These are phyloP conservation scores for Clarias batrachus DNA, from an alignment of 2,113 vertebrate species.

Conservation along the genomic window DNA sequence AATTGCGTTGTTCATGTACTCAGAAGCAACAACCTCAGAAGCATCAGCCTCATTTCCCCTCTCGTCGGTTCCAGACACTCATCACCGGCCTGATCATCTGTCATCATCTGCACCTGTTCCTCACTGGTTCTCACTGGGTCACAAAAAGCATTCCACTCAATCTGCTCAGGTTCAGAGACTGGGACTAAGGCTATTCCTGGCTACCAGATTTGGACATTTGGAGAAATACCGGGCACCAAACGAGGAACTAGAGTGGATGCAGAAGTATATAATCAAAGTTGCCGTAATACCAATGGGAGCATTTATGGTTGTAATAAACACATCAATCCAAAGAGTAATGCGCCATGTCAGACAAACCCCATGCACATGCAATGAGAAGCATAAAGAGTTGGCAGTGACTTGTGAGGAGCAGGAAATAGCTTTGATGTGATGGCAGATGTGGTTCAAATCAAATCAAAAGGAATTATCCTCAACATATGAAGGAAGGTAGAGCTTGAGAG, in stretches of 20 bases:
- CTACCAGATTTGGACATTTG: background rate
- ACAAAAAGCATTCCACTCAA: too few relatives aligned
- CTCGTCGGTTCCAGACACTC: too few relatives aligned
- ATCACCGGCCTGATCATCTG: too few relatives aligned
- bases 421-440: background rate
- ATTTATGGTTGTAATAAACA: background rate
- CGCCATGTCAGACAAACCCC: background rate
- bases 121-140: too few relatives aligned
- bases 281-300: background rate
- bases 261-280: background rate
- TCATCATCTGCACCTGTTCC: too few relatives aligned
- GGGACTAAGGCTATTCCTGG: background rate
- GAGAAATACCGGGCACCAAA: background rate
- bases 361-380: background rate
- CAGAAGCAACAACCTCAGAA: too few relatives aligned
- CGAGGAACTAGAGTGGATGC: background rate
- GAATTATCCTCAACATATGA: background rate
- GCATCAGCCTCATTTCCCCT: too few relatives aligned
- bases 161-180: too few relatives aligned
- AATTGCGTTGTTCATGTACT: too few relatives aligned
- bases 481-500: background rate
- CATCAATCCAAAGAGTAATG: background rate
- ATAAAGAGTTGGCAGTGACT: background rate
- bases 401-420: background rate
- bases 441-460: background rate